phyloP scores from a whole-genome alignment of 2,113 vertebrate species.

The Tenebrosternarchus preto region DNA sequence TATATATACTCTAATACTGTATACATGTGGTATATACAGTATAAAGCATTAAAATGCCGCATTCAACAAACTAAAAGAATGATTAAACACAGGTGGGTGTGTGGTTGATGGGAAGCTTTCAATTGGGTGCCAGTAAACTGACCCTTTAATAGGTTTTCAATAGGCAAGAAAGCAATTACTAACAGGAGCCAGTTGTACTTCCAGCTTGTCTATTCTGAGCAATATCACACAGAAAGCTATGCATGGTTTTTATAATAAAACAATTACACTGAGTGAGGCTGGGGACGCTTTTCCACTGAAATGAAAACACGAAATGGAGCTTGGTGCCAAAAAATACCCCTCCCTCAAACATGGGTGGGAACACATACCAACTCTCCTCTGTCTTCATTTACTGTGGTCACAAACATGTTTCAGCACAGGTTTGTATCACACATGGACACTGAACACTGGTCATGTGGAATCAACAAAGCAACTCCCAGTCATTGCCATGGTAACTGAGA shows the following conservation, averaged over 20 bases:
- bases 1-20: neutral
- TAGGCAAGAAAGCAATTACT: constrained; percentile 27
- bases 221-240: constrained; percentile 9
- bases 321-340: constrained; percentile 56
- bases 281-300: constrained; percentile 43
- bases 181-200: constrained; percentile 27
- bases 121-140: no score
- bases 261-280: constrained; percentile 56
- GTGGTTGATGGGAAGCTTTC: constrained; percentile 63
- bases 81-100: constrained; percentile 81
- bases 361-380: constrained; percentile 56
- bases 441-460: neutral
- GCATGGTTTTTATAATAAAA: constrained; percentile 62
- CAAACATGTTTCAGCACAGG: constrained; percentile 12
- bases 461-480: neutral
- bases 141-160: constrained; percentile 59
- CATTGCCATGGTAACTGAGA: neutral
- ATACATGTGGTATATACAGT: constrained; percentile 18
- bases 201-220: constrained; percentile 16
- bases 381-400: constrained; percentile 58
- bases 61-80: constrained; percentile 78
- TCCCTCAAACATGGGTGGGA: constrained; percentile 57
- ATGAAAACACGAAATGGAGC: constrained; percentile 54
- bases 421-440: neutral
- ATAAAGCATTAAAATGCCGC: constrained; percentile 81